A percentile compares a stretch with the other conserved stretches of the same genome.
Conservation (phyloP, 2,797 vertebrate genomes). For the Artibeus lituratus region DNA sequence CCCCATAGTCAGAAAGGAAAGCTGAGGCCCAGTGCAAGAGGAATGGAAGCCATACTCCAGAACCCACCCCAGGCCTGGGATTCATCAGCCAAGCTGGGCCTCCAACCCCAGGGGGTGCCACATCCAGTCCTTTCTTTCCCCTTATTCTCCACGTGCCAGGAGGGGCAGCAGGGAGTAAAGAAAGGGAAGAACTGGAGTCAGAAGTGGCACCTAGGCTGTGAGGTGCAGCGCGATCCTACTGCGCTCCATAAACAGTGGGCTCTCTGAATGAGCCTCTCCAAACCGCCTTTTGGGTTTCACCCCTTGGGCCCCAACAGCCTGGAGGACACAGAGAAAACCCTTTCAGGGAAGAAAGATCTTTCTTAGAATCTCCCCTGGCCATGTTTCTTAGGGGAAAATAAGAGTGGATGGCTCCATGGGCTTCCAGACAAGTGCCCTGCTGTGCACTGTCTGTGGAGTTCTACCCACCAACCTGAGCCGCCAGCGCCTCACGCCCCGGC, state of each 20-base stretch:
- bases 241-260: background rate
- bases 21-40: background rate
- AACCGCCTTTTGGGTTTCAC: background rate
- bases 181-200: background rate
- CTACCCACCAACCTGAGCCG: background rate
- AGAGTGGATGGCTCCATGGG: background rate
- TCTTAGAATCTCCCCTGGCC: background rate
- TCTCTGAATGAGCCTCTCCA: background rate
- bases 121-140: background rate
- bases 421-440: background rate
- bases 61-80: background rate
- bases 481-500: background rate
- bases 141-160: background rate
- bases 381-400: background rate
- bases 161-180: background rate
- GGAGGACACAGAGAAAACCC: background rate
- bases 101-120: background rate
- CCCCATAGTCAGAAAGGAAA: background rate
- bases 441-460: accelerated
- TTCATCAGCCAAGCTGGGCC: background rate
- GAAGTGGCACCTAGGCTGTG: background rate
- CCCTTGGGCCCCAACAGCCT: background rate
- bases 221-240: background rate
- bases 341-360: background rate
- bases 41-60: background rate